These are phyloP conservation scores for Sander vitreus DNA, from an alignment of 2,113 vertebrate genomes.

Conservation along the genomic window DNA sequence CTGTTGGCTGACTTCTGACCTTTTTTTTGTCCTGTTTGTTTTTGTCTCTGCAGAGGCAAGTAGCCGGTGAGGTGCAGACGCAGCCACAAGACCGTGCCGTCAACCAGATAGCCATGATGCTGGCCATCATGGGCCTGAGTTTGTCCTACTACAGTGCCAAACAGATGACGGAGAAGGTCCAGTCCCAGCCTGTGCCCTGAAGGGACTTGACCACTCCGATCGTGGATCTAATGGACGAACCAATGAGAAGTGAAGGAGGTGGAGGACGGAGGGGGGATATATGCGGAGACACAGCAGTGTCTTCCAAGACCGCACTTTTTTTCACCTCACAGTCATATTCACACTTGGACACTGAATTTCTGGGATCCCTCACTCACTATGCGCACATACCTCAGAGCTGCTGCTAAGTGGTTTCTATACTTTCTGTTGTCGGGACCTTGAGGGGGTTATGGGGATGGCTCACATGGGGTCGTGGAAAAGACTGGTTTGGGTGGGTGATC, in stretches of 20 bases:
- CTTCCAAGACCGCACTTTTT: constrained; percentile 37
- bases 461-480: neutral
- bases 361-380: constrained; percentile 40
- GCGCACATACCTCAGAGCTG: constrained; percentile 29
- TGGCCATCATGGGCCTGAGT: constrained; percentile 92
- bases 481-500: constrained; percentile 27
- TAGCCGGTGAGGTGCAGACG: constrained; percentile 87
- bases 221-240: constrained; percentile 16
- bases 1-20: constrained; percentile 35
- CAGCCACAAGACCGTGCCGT: constrained; percentile 86
- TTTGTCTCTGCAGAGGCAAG: constrained; percentile 88
- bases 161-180: constrained; percentile 88
- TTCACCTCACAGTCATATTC: constrained; percentile 47
- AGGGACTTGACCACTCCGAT: neutral
- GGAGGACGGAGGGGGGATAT: neutral
- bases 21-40: neutral
- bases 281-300: neutral
- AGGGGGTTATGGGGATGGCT: constrained; percentile 21
- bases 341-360: constrained; percentile 51
- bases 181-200: constrained; percentile 76
- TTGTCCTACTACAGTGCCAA: constrained; percentile 93
- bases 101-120: constrained; percentile 91
- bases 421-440: constrained; percentile 33
- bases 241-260: constrained; percentile 31
- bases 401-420: constrained; percentile 40